phyloP scores from a whole-genome alignment of 1,140 invertebrate species.

The Eriosoma lanigerum region DNA sequence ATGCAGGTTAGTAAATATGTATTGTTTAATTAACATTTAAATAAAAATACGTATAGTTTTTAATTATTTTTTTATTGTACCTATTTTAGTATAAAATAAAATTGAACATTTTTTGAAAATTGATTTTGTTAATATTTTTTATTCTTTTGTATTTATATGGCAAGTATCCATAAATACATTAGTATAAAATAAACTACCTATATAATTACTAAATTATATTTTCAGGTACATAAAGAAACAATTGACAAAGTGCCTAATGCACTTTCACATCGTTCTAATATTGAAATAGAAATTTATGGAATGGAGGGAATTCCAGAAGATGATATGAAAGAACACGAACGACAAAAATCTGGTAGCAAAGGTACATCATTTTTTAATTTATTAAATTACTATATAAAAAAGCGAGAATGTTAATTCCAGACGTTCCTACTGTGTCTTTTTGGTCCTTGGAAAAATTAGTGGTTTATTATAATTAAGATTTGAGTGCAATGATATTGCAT shows the following conservation, averaged over 20 bases:
- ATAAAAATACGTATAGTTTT: background rate
- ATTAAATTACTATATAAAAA: too few relatives aligned
- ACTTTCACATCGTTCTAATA: constrained; percentile 94
- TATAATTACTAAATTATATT: background rate
- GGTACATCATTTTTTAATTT: constrained; percentile 37
- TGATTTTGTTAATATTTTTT: too few relatives aligned
- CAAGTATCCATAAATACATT: too few relatives aligned
- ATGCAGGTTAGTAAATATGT: constrained; percentile 84
- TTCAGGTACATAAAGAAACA: constrained; percentile 97
- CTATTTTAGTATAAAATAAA: background rate
- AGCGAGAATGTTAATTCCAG: too few relatives aligned
- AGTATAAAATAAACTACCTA: too few relatives aligned
- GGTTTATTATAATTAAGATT: too few relatives aligned
- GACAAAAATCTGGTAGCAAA: constrained; percentile 68
- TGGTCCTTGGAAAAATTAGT: too few relatives aligned
- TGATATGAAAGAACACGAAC: constrained; percentile 92
- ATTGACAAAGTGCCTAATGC: constrained; percentile 99
- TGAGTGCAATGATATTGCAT: too few relatives aligned
- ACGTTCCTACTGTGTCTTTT: too few relatives aligned
- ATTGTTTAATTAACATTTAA: constrained; percentile 18
- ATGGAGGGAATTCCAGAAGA: constrained; percentile 99
- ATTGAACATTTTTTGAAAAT: too few relatives aligned
- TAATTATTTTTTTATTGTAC: background rate
- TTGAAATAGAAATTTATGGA: constrained; percentile 99
- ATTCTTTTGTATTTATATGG: too few relatives aligned